Conservation (phyloP, 2,113 vertebrate species). For the Equus przewalskii region DNA sequence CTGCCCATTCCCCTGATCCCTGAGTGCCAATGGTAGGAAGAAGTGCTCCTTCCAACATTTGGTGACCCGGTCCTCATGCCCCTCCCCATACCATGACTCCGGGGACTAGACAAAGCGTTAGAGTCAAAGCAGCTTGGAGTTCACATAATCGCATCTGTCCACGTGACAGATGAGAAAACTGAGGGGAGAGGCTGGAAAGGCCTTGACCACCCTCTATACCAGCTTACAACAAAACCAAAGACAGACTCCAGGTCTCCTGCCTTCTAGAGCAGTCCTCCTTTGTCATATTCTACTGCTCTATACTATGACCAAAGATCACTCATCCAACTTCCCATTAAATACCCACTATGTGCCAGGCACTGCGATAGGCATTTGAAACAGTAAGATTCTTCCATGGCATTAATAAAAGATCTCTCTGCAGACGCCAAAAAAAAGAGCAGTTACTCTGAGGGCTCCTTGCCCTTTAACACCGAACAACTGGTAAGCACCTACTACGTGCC, state of each 20-base stretch:
- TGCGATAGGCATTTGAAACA: not conserved
- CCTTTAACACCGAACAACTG: not conserved
- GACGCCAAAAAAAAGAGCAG: not conserved
- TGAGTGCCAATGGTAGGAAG: not conserved
- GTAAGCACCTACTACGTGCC: not conserved
- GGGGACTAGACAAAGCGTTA: not conserved
- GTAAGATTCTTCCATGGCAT: not conserved
- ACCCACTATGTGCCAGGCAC: not conserved
- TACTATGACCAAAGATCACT: not conserved
- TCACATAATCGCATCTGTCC: not conserved
- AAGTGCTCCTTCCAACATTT: not conserved
- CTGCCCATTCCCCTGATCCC: not conserved
- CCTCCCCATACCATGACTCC: not conserved
- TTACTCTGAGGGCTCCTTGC: not conserved
- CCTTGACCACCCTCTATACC: not conserved
- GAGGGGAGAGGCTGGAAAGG: not conserved
- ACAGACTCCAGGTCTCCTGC: not conserved
- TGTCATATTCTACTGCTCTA: not conserved
- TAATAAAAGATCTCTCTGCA: slow-evolving; percentile 35
- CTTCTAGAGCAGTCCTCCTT: not conserved
- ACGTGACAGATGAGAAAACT: not conserved
- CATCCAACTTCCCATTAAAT: not conserved
- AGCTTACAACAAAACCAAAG: not conserved
- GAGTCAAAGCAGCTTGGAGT: not conserved
- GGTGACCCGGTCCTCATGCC: rapidly evolving